These are phyloP conservation scores for Xyliphius kryptos DNA, from an alignment of 2,113 vertebrate genomes.

Conservation along the genomic window DNA sequence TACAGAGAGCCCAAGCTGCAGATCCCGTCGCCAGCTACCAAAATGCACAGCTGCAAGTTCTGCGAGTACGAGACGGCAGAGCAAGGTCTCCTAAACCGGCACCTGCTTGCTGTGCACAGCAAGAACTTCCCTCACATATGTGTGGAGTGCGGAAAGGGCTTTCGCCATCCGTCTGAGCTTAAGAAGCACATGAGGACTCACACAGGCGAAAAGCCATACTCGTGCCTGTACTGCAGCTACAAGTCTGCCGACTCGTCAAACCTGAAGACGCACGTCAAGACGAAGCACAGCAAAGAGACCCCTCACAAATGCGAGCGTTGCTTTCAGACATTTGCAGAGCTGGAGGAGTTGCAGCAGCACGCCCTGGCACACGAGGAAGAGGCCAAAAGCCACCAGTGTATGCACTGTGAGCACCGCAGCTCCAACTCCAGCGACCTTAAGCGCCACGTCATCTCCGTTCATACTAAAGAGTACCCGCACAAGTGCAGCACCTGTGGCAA, in stretches of 20 bases:
- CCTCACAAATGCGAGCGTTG: conserved; percentile 83
- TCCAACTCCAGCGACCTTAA: conserved; percentile 88
- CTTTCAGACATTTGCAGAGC: conserved; percentile 77
- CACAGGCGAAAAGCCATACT: conserved; percentile 85
- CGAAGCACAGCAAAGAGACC: conserved; percentile 75
- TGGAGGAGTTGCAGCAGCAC: conserved; percentile 76
- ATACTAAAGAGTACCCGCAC: conserved; percentile 87
- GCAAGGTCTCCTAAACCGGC: conserved; percentile 80
- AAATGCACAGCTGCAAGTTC: conserved; percentile 77
- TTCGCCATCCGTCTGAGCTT: conserved; percentile 83
- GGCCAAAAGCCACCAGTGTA: conserved; percentile 81
- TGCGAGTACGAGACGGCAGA: no score
- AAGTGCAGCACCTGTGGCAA: conserved; percentile 83
- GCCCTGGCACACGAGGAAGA: conserved; percentile 77
- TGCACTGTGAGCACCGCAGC: conserved; percentile 85
- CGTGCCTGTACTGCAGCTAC: conserved; percentile 81
- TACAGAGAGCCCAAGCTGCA: conserved; percentile 77
- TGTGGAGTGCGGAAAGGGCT: conserved; percentile 84
- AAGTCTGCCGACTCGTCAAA: conserved; percentile 84
- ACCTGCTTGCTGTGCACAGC: no score
- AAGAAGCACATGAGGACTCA: conserved; percentile 89
- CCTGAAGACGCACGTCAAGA: conserved; percentile 85
- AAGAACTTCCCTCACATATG: conserved; percentile 84
- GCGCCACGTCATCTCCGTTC: conserved; percentile 81
- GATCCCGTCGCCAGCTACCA: conserved; percentile 33